These are phyloP conservation scores for Pristionchus mayeri DNA, from an alignment of 2,888 invertebrate species.

Conservation along the genomic window DNA sequence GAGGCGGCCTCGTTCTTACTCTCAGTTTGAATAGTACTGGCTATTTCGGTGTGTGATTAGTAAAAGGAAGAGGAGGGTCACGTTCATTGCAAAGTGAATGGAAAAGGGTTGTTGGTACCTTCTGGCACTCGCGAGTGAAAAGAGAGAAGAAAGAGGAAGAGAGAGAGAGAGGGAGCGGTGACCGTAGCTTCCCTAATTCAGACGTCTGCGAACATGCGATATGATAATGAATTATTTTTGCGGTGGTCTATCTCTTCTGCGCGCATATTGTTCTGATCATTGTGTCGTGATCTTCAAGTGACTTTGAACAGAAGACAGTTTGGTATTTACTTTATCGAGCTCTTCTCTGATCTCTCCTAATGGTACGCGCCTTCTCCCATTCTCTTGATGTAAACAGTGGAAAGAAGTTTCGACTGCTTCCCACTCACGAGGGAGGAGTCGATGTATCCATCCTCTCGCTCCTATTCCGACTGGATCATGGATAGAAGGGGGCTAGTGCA, in stretches of 20 bases:
- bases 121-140: slow-evolving; percentile 13
- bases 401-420: not conserved
- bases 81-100: slow-evolving; percentile 34
- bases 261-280: not conserved
- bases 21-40: slow-evolving; percentile 1
- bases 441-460: not conserved
- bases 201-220: no score
- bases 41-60: slow-evolving; percentile 2
- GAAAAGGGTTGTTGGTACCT: slow-evolving; percentile 22
- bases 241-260: no score
- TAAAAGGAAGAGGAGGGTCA: slow-evolving; percentile 31
- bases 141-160: not conserved
- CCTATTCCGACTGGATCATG: not conserved
- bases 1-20: not conserved
- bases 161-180: not conserved
- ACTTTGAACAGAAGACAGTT: not conserved
- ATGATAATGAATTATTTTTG: no score
- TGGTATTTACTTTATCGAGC: slow-evolving; percentile 12
- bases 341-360: not conserved
- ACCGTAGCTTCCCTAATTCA: no score
- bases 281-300: not conserved
- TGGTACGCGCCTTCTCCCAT: not conserved
- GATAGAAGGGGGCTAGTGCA: not conserved
- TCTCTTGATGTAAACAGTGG: not conserved
- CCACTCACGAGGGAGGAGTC: not conserved